Evolutionary conservation across 2,888 invertebrate genomes (phyloP).

Genomic region (Mythimna pallens): DNA sequence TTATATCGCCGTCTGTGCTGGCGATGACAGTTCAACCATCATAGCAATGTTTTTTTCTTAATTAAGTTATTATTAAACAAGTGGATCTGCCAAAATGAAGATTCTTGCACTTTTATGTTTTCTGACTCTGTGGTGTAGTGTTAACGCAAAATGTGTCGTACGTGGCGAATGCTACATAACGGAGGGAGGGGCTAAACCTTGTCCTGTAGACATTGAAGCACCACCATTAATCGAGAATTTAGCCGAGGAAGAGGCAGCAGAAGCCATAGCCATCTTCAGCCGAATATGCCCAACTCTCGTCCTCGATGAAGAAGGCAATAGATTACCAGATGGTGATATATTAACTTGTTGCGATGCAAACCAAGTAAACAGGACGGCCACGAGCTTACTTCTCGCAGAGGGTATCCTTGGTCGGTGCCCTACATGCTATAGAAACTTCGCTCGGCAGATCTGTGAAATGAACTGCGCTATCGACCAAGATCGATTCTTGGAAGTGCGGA

Average conservation of each 20-base stretch:
- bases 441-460: slow-evolving; percentile 94
- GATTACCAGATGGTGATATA: slow-evolving; percentile 78
- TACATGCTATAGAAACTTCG: slow-evolving; percentile 94
- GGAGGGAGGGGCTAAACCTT: slow-evolving; percentile 74
- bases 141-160: slow-evolving; percentile 77
- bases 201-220: slow-evolving; percentile 72
- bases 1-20: slow-evolving; percentile 44
- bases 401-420: slow-evolving; percentile 95
- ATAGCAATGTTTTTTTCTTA: slow-evolving; percentile 44
- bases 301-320: slow-evolving; percentile 81
- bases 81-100: slow-evolving; percentile 70
- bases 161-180: slow-evolving; percentile 75
- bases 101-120: slow-evolving; percentile 61
- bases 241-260: slow-evolving; percentile 75
- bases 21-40: slow-evolving; percentile 17
- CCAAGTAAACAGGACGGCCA: slow-evolving; percentile 89
- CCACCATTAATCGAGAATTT: slow-evolving; percentile 74
- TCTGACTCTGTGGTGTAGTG: slow-evolving; percentile 72
- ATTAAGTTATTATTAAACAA: slow-evolving; percentile 19
- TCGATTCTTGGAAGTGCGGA: slow-evolving; percentile 76
- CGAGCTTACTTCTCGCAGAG: slow-evolving; percentile 91
- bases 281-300: slow-evolving; percentile 91
- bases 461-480: slow-evolving; percentile 95
- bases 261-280: slow-evolving; percentile 81
- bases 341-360: slow-evolving; percentile 91